Conservation (phyloP, 2,888 invertebrate genomes). For the Saturnia japonica region DNA sequence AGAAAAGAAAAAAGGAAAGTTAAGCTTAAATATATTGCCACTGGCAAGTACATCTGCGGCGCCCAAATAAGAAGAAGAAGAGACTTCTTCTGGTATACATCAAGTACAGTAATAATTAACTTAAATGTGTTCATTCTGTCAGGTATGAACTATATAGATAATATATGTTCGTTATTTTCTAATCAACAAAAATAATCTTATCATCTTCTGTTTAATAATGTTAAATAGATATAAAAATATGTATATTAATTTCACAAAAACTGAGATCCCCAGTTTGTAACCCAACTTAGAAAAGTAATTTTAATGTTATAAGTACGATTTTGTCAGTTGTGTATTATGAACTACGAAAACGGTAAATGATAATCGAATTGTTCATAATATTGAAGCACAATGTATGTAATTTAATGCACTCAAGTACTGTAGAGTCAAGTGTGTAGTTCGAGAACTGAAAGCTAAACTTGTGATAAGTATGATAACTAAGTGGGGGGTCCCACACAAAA, state of each 20-base stretch:
- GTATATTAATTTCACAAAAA: neutral
- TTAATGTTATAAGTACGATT: neutral
- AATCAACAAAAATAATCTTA: too few species aligned
- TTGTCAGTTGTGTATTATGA: neutral
- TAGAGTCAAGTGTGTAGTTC: neutral
- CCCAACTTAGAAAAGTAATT: neutral
- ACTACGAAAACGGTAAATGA: neutral
- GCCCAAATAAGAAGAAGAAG: too few species aligned
- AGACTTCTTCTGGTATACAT: too few species aligned
- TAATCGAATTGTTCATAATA: neutral
- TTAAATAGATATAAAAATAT: too few species aligned
- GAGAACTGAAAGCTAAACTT: neutral
- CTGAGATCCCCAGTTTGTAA: neutral
- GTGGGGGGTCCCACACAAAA: slow-evolving; percentile 4
- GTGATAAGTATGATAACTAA: slow-evolving; percentile 1
- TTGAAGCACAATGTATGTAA: neutral
- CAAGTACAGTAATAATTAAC: too few species aligned
- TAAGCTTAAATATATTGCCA: too few species aligned
- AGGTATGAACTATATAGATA: too few species aligned
- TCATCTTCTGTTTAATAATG: too few species aligned
- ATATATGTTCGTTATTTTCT: too few species aligned
- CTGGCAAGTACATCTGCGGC: too few species aligned
- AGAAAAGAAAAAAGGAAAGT: too few species aligned
- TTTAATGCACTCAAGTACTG: slow-evolving; percentile 2
- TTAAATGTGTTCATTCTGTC: too few species aligned